Evolutionary conservation across 2,113 vertebrate species (phyloP), one percentile per base, ranked within the genome.

Genomic region (Lophura nycthemera): DNA sequence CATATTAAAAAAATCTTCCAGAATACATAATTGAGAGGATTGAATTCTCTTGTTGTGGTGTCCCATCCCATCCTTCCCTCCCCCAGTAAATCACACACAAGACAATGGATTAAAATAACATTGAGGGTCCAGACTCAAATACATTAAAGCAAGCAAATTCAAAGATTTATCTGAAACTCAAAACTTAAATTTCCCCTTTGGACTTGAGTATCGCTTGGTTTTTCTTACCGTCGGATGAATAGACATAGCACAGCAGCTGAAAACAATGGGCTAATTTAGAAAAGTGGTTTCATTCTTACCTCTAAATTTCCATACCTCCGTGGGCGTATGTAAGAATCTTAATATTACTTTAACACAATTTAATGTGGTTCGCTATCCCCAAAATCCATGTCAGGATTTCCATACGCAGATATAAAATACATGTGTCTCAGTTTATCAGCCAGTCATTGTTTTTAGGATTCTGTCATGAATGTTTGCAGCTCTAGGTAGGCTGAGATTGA

Each of bases 301-400:
- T 86, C 63, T 24, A 17, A 8, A 76, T 72, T 88, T 76, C 63
- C 25, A 2, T 71, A 40, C 19, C 22, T 52, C 38, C 27, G 5
- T 34, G 45, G 25, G 10, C 2, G 0, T 63, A 8, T n/a, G 10
- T 86, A 71, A 63, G 81, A 63, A 38, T 61, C 20, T 48, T 54
- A 61, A 16, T 69, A 36, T 64, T 54, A 27, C 43, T 57, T 72
- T n/a, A 77, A 36, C 21, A 30, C 36, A 27, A 20, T 61, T 10
- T 14, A 15, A 7, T 64, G n/a, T 38, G 1, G 0, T 72, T 87
- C 0, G 0, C 27, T 36, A 2, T 60, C 22, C 69, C 57, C 30
- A 22, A 69, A 69, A 50, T 50, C 70, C 21, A 6, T 74, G 32
- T 84, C 15, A 70, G 61, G 34, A 22, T 77, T 86, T 88, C 52